Percentiles rank a stretch among this genome's conserved stretches.
Conservation (phyloP, 2,113 vertebrate genomes). For the Zosterops japonicus region DNA sequence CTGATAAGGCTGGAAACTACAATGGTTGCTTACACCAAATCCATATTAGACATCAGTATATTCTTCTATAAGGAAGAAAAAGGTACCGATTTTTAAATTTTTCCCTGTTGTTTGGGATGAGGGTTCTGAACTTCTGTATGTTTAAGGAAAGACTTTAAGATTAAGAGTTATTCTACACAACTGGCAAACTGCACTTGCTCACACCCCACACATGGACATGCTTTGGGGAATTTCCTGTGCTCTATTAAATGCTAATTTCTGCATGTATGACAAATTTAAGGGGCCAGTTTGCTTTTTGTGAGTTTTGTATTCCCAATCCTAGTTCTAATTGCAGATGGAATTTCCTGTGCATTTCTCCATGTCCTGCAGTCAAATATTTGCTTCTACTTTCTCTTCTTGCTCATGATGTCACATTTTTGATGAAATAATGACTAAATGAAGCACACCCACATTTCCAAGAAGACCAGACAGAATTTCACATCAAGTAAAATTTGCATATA, state of each 20-base stretch:
- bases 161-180: not conserved
- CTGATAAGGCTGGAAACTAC: not conserved
- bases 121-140: not conserved
- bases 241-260: not conserved
- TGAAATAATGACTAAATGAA: not conserved
- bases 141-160: not conserved
- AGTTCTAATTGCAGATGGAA: not conserved
- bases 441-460: not conserved
- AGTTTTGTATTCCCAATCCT: not conserved
- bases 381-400: not conserved
- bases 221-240: not conserved
- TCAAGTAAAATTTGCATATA: not conserved
- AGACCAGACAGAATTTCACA: not conserved
- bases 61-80: not conserved
- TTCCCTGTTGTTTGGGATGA: not conserved
- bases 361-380: accelerated
- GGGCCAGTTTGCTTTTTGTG: not conserved
- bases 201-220: not conserved
- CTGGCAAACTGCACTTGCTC: not conserved
- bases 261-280: not conserved
- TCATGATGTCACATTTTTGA: not conserved
- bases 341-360: not conserved
- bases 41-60: not conserved
- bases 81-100: not conserved
- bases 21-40: not conserved